phyloP scores from a whole-genome alignment of 2,113 vertebrate genomes.

The Barbus barbus region DNA sequence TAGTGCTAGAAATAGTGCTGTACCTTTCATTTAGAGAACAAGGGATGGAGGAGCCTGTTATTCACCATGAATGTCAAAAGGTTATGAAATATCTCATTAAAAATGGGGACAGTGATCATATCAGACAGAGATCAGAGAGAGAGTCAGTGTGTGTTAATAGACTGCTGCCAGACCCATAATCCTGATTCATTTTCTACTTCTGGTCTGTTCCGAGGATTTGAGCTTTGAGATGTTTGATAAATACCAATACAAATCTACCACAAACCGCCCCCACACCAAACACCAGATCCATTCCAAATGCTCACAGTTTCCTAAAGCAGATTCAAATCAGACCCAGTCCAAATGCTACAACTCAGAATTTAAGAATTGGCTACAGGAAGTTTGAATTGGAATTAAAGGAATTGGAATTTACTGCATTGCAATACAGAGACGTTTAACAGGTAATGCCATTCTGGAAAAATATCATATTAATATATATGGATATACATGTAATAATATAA shows the following conservation, averaged over 20 bases:
- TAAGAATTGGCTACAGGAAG: not conserved
- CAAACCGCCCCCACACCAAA: not conserved
- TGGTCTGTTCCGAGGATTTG: not conserved
- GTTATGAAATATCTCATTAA: constrained; percentile 8
- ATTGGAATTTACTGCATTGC: too few relatives aligned
- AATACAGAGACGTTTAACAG: too few relatives aligned
- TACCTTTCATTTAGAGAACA: not conserved
- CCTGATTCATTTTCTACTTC: not conserved
- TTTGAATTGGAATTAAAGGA: not conserved
- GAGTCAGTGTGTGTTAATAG: not conserved
- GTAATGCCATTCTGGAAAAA: too few relatives aligned
- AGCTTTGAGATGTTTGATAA: not conserved
- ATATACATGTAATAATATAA: too few relatives aligned
- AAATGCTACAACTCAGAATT: not conserved
- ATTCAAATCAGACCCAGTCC: not conserved
- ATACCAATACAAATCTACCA: not conserved
- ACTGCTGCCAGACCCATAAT: constrained; percentile 6
- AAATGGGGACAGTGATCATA: not conserved
- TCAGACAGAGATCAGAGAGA: constrained; percentile 1
- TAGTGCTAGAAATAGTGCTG: not conserved
- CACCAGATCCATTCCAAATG: not conserved
- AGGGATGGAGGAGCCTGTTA: not conserved
- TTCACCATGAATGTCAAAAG: not conserved
- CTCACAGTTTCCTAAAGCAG: not conserved
- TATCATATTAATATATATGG: too few relatives aligned